These are phyloP conservation scores for Caranx melampygus DNA, from an alignment of 2,113 vertebrate species.

Conservation along the genomic window DNA sequence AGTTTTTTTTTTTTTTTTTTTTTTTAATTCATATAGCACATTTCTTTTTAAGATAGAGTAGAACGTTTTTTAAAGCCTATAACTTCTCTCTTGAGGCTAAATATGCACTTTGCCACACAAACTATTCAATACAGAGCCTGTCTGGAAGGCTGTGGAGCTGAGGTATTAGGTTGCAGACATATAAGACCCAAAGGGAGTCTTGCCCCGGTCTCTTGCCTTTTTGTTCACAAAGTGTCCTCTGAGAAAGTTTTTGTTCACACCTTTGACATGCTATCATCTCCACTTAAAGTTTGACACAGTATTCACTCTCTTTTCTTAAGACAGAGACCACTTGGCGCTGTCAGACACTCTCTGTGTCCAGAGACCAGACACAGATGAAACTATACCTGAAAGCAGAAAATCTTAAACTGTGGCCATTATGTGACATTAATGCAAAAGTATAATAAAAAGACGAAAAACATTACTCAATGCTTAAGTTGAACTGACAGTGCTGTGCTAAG, in stretches of 20 bases:
- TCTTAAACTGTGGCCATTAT: neutral
- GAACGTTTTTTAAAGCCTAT: neutral
- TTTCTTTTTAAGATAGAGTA: neutral
- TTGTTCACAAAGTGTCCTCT: slow-evolving; percentile 24
- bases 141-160: neutral
- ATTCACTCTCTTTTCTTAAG: neutral
- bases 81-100: neutral
- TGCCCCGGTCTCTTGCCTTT: slow-evolving; percentile 28
- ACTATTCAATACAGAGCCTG: neutral
- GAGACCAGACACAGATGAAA: neutral
- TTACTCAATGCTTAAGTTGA: too few species aligned
- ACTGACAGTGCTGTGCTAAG: too few species aligned
- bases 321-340: neutral
- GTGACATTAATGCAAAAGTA: neutral
- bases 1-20: too few species aligned
- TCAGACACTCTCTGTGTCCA: neutral
- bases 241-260: slow-evolving; percentile 42
- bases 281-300: slow-evolving; percentile 33
- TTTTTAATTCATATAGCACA: too few species aligned
- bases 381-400: neutral
- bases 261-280: slow-evolving; percentile 22
- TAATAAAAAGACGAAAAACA: too few species aligned
- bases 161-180: slow-evolving; percentile 38
- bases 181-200: slow-evolving; percentile 44
- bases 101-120: neutral